Base-by-base conservation (phyloP, 2,113 vertebrate genomes). In the Tiliqua scincoides region DNA sequence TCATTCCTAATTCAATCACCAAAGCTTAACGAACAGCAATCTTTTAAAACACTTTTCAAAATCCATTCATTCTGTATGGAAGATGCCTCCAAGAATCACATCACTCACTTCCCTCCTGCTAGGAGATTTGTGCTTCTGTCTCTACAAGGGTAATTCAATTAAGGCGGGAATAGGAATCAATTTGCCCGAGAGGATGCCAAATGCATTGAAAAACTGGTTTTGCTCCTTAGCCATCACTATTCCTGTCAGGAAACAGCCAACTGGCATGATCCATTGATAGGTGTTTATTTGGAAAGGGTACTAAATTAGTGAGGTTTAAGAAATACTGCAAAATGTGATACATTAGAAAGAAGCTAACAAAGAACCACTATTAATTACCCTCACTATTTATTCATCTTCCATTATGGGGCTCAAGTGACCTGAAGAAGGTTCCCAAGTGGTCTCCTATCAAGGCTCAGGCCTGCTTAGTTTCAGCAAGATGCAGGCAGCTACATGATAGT, bases 11-110 rank as follows among this genome's bases (percentile, higher is more conserved):
- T 35, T 6, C 63, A 43, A 8, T 74, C 35, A 37, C 11, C 35
- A 43, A 14, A n/a, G 25, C n/a, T 18, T 30, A 62, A 43, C 27
- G 35, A 62, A 10, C 3, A 62, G 17, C 25, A 43, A 21, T 1
- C 14, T 18, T n/a, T 30, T 62, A 74, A 73, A 14, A 62, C 8
- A 43, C 67, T 73, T 73, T 74, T 59, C 25, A 83, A 88, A 91
- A 92, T 76, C 83, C 67, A 82, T 70, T 85, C 87, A 3, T 30
- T 73, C 79, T 72, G 40, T 62, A 61, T 17, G 27, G 15, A 63
- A 12, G 89, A 77, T 37, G 2, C 2, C 27, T 86, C 63, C 82
- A 88, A 71, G 40, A 11, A 0, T 81, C 75, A 74, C 73, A 84
- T 70, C 62, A 65, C 61, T 27, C 78, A 35, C 43, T 15, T 21